Percentiles rank a stretch among this genome's conserved stretches.
Evolutionary conservation across 2,888 invertebrate species (phyloP).

Genomic region (Sarcophaga subvicina): DNA sequence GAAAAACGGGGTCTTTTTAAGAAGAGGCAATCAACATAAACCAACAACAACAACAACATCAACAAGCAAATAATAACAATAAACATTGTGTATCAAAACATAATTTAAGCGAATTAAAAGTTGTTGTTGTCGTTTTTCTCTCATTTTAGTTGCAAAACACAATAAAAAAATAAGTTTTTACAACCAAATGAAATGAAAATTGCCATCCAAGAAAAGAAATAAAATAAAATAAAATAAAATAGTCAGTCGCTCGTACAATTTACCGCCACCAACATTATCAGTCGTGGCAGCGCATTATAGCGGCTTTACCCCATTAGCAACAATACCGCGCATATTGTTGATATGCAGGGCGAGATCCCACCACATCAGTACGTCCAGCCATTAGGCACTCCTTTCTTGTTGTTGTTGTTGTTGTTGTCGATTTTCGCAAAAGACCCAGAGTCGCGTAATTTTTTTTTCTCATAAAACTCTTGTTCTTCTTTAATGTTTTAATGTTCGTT

Average conservation of each 20-base stretch:
- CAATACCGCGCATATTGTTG: background rate
- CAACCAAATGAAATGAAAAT: slow-evolving; percentile 49
- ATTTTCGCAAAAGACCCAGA: slow-evolving; percentile 14
- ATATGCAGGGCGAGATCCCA: background rate
- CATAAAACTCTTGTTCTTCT: background rate
- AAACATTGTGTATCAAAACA: slow-evolving; percentile 64
- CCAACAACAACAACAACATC: background rate
- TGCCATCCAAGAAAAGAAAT: slow-evolving; percentile 27
- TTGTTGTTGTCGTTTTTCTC: background rate
- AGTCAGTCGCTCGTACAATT: no score
- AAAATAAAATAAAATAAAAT: no score
- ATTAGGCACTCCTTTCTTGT: slow-evolving; percentile 64
- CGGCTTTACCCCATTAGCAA: slow-evolving; percentile 15
- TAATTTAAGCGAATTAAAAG: slow-evolving; percentile 69
- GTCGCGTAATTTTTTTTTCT: background rate
- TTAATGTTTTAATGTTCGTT: background rate
- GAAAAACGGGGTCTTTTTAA: background rate
- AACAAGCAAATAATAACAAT: slow-evolving; percentile 45
- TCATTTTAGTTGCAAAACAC: slow-evolving; percentile 51
- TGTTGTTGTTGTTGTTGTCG: background rate
- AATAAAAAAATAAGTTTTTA: slow-evolving; percentile 18
- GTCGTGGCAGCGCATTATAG: background rate
- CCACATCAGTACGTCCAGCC: slow-evolving; percentile 19
- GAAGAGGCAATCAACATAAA: background rate
- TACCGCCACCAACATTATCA: background rate